Percentiles rank a stretch among this genome's conserved stretches.
phyloP scores from a whole-genome alignment of 2,888 invertebrate genomes.

The Chouioia cunea region DNA sequence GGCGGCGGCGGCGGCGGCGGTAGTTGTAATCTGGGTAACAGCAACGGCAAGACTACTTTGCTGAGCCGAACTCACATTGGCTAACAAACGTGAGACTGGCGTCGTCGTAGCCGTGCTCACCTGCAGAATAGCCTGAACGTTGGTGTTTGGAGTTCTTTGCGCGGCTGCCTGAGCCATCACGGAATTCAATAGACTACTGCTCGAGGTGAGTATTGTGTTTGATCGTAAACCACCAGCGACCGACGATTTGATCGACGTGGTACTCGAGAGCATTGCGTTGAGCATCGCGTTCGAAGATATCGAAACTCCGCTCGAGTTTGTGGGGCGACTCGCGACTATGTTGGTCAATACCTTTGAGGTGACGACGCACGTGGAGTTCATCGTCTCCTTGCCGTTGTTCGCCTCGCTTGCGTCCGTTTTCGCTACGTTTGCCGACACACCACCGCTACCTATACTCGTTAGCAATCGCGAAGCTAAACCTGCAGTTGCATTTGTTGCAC shows the following conservation, averaged over 20 bases:
- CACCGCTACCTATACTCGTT: constrained; percentile 67
- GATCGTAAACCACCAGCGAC: constrained; percentile 59
- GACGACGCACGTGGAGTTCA: not conserved
- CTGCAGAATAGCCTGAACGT: constrained; percentile 56
- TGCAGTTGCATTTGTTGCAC: constrained; percentile 54
- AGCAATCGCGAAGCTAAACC: constrained; percentile 54
- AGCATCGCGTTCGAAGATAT: constrained; percentile 66
- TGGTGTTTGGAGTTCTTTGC: constrained; percentile 57
- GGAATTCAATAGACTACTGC: constrained; percentile 61
- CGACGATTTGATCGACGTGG: constrained; percentile 61
- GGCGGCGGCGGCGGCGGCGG: constrained; percentile 15
- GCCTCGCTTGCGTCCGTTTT: constrained; percentile 64
- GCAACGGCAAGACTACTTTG: constrained; percentile 28
- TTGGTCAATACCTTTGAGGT: constrained; percentile 13
- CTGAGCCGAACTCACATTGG: constrained; percentile 31
- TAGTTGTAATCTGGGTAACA: constrained; percentile 15
- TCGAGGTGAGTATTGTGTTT: constrained; percentile 61
- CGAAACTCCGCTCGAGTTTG: constrained; percentile 54
- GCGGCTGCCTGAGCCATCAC: constrained; percentile 58
- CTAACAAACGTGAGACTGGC: constrained; percentile 51
- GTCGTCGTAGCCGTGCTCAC: constrained; percentile 52
- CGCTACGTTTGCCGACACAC: constrained; percentile 62
- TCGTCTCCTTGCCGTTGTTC: not conserved
- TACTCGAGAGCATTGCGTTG: constrained; percentile 65
- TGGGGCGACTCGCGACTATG: not conserved